Evolutionary conservation across 2,888 invertebrate species (phyloP).

Genomic region (Onthophagus sagittarius): DNA sequence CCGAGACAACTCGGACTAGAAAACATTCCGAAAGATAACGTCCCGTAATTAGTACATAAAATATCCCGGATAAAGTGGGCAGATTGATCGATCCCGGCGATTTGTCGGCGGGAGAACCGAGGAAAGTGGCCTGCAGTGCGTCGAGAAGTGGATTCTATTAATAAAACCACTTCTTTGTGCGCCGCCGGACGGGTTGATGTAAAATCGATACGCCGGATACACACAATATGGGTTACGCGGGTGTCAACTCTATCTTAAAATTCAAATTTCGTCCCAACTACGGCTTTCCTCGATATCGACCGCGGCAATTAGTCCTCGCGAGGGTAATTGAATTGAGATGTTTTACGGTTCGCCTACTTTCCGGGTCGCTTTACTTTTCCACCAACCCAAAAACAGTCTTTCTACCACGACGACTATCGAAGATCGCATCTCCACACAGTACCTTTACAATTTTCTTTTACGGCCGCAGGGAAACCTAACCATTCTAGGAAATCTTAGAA

Average conservation of each 20-base stretch:
- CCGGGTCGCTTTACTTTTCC: background rate
- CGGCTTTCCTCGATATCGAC: background rate
- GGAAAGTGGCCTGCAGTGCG: background rate
- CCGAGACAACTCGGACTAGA: background rate
- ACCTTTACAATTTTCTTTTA: background rate
- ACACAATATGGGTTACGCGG: background rate
- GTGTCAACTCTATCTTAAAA: background rate
- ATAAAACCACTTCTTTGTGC: background rate
- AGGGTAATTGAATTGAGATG: background rate
- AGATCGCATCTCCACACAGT: background rate
- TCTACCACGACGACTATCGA: background rate
- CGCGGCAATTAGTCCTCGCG: background rate
- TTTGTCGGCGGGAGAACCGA: background rate
- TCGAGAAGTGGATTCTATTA: background rate
- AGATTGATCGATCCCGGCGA: background rate
- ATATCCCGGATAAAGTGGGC: background rate
- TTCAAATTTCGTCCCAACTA: background rate
- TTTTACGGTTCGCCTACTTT: background rate
- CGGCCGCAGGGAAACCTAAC: background rate
- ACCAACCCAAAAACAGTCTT: background rate
- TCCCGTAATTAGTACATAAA: background rate
- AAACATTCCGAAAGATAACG: background rate
- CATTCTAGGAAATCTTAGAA: background rate
- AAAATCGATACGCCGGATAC: background rate
- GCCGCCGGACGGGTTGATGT: background rate